Base-by-base conservation (phyloP, 2,888 invertebrate genomes). In the Lamellibrachia satsuma region DNA sequence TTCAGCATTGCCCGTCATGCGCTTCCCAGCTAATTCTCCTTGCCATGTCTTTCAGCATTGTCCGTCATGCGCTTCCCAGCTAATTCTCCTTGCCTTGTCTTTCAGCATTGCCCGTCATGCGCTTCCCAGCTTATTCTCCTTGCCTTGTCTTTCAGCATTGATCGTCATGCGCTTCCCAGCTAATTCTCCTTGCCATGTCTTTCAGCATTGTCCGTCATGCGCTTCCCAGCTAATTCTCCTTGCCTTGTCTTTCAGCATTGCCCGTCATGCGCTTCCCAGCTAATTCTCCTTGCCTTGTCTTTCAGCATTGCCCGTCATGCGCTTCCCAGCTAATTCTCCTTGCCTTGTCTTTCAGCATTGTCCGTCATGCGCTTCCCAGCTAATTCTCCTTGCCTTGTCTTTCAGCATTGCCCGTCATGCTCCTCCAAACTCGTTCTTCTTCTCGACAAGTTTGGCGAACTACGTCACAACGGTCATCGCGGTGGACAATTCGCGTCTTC, bases 371-470 rank as follows among this genome's bases (percentile, higher is more conserved):
- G 7, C 8, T 55, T 9, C 55, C 7, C 8, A 55, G 8, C 55
- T 55, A 55, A 55, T 55, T 2, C 55, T 55, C 55, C 55, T 9
- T n/a, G 75, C 75, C 22, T 22, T 22, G 75, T 75, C 75, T 75
- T 75, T n/a, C 75, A 75, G 75, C 75, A 75, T n/a, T 75, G 75
- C n/a, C 75, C 75, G 75, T 11, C 75, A n/a, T 75, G 75, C 75
- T 15, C 75, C 75, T 75, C n/a, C 75, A 75, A 75, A 22, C 75
- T 75, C 75, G 75, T 75, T 22, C 75, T 75, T n/a, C 75, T 75
- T 4, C 75, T 75, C 75, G 75, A 75, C 22, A 75, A 75, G 75
- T 75, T 75, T n/a, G 75, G 75, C 75, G 75, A 75, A 75, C 2
- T 75, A 22, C 75, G 75, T 22, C 75, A 22, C 75, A 75, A 6